Evolutionary conservation across 2,888 invertebrate species (phyloP), one percentile per base, ranked within the genome.

Genomic region (Ichneumoninae sp.): DNA sequence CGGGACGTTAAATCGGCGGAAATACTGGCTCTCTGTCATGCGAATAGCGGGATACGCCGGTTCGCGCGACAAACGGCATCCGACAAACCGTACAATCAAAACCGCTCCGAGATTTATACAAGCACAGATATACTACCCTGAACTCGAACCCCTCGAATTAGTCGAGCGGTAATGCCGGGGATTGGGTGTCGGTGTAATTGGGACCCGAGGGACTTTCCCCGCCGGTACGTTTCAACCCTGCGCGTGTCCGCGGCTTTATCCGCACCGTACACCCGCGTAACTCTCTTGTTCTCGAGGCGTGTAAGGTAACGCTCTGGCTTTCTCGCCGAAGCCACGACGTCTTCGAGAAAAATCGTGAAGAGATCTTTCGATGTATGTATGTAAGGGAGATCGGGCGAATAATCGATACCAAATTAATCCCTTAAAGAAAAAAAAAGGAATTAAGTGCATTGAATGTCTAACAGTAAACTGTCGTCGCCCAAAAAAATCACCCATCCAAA

Each of bases 121-220:
- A 90, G 88, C 86, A 88, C 89, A 82, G 71, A 80, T 80, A 82
- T 76, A 82, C 66, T n/a, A 52, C 44, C 60, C n/a, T 54, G 30
- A 69, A 62, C 19, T 91, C 90, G 83, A 86, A 90, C 91, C 91
- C 93, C 91, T 91, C 90, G 93, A 93, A 93, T 93, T 93, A 93
- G 92, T 91, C 90, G 89, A 87, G 86, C 90, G 89, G 91, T 93
- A 93, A 93, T 93, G 91, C 93, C 84, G 86, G 79, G 92, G 92
- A 93, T 93, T 93, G 93, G 90, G 92, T 93, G 93, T 93, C 93
- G 91, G 89, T 91, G 93, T 93, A 93, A 93, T 93, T 93, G 93
- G 93, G 93, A 92, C 93, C 91, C 93, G 87, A 89, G 93, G 93
- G 93, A 93, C 90, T 90, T 88, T 85, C 87, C 88, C 87, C 77